These are phyloP conservation scores for Zeugodacus cucurbitae DNA, from an alignment of 1,140 invertebrate genomes.

Conservation along the genomic window DNA sequence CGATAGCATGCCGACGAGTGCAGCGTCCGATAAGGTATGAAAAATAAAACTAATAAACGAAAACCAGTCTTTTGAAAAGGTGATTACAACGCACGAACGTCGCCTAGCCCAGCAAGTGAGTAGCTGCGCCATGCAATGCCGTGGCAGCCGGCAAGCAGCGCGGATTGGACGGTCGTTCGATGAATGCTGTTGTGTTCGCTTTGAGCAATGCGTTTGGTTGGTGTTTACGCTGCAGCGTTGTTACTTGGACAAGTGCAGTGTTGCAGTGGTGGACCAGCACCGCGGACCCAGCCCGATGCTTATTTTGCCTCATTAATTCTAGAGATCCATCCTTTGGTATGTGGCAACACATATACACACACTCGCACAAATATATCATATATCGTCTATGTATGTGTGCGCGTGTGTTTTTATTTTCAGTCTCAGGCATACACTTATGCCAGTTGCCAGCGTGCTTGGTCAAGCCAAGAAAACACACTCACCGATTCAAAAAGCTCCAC, in stretches of 20 bases:
- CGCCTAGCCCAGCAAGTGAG: slow-evolving; percentile 41
- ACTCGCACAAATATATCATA: not conserved
- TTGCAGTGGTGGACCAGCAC: not conserved
- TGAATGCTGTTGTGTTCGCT: not conserved
- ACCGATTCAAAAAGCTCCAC: slow-evolving; percentile 44
- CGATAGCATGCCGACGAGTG: not conserved
- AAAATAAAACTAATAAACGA: slow-evolving; percentile 64
- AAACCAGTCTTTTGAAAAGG: slow-evolving; percentile 63
- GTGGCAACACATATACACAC: not conserved
- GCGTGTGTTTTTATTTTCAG: not conserved
- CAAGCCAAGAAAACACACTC: not conserved
- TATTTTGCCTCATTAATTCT: slow-evolving; percentile 16
- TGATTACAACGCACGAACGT: slow-evolving; percentile 48
- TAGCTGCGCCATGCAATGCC: not conserved
- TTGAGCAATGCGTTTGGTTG: too few species aligned
- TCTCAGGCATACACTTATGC: not conserved
- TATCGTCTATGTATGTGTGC: not conserved
- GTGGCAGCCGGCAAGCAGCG: not conserved
- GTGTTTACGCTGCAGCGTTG: too few species aligned
- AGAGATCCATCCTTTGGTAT: not conserved
- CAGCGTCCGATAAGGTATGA: slow-evolving; percentile 53
- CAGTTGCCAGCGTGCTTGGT: not conserved
- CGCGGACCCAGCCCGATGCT: not conserved
- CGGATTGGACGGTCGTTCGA: not conserved
- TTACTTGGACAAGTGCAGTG: not conserved